A percentile compares a stretch with the other conserved stretches of the same genome.
phyloP scores from a whole-genome alignment of 2,797 vertebrate species.

The Sarcoramphus papa region DNA sequence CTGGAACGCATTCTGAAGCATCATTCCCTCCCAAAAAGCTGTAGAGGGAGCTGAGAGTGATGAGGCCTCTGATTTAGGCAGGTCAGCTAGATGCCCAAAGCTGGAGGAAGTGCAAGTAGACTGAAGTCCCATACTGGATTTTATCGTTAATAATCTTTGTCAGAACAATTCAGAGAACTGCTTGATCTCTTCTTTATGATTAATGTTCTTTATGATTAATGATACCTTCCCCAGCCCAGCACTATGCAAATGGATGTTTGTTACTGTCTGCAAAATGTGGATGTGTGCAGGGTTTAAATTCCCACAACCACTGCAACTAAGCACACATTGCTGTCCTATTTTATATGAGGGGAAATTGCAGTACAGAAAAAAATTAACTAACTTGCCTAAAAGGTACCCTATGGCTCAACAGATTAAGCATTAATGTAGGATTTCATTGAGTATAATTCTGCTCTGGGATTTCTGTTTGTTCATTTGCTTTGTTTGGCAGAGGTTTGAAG shows the following conservation, averaged over 20 bases:
- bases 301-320: not conserved
- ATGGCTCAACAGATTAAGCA: constrained; percentile 10
- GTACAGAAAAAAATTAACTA: not conserved
- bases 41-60: not conserved
- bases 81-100: not conserved
- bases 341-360: not conserved
- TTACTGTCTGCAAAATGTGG: not conserved
- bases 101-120: not conserved
- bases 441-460: not conserved
- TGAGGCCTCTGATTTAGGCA: not conserved
- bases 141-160: not conserved
- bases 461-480: constrained; percentile 6
- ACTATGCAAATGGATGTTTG: not conserved
- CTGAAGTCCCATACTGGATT: not conserved
- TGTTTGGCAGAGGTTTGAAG: constrained; percentile 30
- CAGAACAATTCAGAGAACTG: not conserved
- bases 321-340: not conserved
- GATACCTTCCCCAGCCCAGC: not conserved
- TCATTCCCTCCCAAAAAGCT: not conserved
- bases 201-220: not conserved
- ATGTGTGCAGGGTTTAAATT: not conserved
- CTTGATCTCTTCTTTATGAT: not conserved
- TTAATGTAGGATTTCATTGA: not conserved
- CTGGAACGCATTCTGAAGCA: not conserved
- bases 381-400: not conserved